phyloP scores from a whole-genome alignment of 2,888 invertebrate genomes.

The Oscheius sp. region DNA sequence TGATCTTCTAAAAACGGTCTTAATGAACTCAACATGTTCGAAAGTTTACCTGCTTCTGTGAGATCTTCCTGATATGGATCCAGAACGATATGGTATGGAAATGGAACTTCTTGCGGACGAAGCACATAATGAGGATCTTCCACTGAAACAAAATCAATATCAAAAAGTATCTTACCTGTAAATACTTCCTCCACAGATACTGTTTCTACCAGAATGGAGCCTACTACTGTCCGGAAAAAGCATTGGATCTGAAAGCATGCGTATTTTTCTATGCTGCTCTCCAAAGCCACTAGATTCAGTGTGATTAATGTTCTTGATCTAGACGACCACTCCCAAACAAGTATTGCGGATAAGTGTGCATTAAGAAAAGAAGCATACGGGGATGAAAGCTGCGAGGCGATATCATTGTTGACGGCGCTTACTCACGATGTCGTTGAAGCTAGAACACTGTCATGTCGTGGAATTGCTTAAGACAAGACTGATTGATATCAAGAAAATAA shows the following conservation, averaged over 20 bases:
- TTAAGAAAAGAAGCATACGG: not conserved
- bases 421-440: not conserved
- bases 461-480: too few relatives aligned
- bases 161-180: constrained; percentile 13
- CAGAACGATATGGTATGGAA: constrained; percentile 32
- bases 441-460: too few relatives aligned
- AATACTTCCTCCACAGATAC: constrained; percentile 32
- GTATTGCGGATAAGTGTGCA: not conserved
- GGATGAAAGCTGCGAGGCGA: constrained; percentile 6
- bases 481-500: not conserved
- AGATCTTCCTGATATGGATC: constrained; percentile 26
- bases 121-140: constrained; percentile 32
- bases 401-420: not conserved
- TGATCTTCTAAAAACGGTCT: constrained; percentile 14
- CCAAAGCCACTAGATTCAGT: not conserved
- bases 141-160: constrained; percentile 15
- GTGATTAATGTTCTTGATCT: too few relatives aligned
- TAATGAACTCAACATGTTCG: not conserved
- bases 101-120: constrained; percentile 30
- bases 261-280: not conserved
- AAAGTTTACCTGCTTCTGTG: constrained; percentile 24
- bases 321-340: too few relatives aligned
- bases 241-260: constrained; percentile 26
- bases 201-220: constrained; percentile 27
- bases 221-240: constrained; percentile 22